Evolutionary conservation across 2,113 vertebrate species (phyloP).

Genomic region (Pollachius pollachius): DNA sequence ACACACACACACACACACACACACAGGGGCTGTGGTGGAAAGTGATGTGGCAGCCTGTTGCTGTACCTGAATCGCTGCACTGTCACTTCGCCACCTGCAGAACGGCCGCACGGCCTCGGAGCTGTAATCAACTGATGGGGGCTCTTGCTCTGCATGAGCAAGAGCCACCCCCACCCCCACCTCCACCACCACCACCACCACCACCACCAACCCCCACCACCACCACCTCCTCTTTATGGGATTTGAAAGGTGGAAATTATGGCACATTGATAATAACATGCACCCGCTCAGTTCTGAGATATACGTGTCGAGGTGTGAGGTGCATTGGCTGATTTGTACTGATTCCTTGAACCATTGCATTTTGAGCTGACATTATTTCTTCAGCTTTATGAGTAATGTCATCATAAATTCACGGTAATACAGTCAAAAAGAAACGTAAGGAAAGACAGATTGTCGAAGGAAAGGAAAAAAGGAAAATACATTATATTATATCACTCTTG

Average conservation of each 20-base stretch:
- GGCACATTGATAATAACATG: constrained; percentile 31
- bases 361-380: constrained; percentile 4
- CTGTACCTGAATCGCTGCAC: constrained; percentile 33
- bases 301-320: too few relatives aligned
- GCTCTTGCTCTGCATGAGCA: constrained; percentile 12
- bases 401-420: constrained; percentile 3
- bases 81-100: constrained; percentile 4
- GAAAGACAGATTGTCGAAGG: too few relatives aligned
- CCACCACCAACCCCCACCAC: neutral
- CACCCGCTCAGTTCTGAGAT: constrained; percentile 1
- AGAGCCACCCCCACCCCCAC: neutral
- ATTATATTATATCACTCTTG: too few relatives aligned
- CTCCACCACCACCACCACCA: too few relatives aligned
- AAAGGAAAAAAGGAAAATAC: too few relatives aligned
- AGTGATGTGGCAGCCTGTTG: neutral
- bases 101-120: neutral
- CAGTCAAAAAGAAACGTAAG: neutral
- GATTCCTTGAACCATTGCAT: constrained; percentile 9
- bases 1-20: too few relatives aligned
- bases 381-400: constrained; percentile 17
- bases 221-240: constrained; percentile 14
- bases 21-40: too few relatives aligned
- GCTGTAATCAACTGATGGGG: constrained; percentile 34
- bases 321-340: constrained; percentile 25
- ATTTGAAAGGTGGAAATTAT: constrained; percentile 23